phyloP scores from a whole-genome alignment of 2,113 vertebrate genomes.

The Campylomormyrus tamandua region DNA sequence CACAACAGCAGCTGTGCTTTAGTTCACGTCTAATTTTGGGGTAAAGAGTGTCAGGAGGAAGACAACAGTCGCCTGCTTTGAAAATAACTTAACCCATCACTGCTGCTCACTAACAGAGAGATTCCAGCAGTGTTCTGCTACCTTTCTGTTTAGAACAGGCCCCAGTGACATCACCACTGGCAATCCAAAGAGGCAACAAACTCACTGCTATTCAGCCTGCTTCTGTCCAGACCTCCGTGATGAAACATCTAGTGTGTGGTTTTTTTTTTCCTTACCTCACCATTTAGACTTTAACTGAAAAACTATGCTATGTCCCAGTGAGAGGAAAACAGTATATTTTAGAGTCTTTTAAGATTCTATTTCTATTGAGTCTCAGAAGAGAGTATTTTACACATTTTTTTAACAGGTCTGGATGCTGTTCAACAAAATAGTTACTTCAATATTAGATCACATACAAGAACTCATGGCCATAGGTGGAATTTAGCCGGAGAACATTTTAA shows the following conservation, averaged over 20 bases:
- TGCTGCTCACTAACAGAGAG: slow-evolving; percentile 8
- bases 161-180: slow-evolving; percentile 63
- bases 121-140: slow-evolving; percentile 23
- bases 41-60: background rate
- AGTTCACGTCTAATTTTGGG: slow-evolving; percentile 14
- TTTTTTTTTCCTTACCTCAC: background rate
- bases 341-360: too few relatives aligned
- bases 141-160: slow-evolving; percentile 35
- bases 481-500: too few relatives aligned
- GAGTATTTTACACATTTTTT: too few relatives aligned
- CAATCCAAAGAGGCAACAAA: slow-evolving; percentile 43
- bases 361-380: too few relatives aligned
- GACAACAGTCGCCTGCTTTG: background rate
- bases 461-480: too few relatives aligned
- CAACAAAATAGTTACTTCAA: too few relatives aligned
- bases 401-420: too few relatives aligned
- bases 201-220: slow-evolving; percentile 42
- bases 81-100: background rate
- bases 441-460: too few relatives aligned
- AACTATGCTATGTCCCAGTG: background rate
- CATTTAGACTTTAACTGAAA: background rate
- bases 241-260: slow-evolving; percentile 14
- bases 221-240: slow-evolving; percentile 42
- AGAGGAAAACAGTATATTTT: background rate
- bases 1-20: slow-evolving; percentile 33